Percentiles rank a stretch among this genome's conserved stretches.
These are phyloP conservation scores for Myoxocephalus aenaeus DNA, from an alignment of 2,797 vertebrate genomes.

Conservation along the genomic window DNA sequence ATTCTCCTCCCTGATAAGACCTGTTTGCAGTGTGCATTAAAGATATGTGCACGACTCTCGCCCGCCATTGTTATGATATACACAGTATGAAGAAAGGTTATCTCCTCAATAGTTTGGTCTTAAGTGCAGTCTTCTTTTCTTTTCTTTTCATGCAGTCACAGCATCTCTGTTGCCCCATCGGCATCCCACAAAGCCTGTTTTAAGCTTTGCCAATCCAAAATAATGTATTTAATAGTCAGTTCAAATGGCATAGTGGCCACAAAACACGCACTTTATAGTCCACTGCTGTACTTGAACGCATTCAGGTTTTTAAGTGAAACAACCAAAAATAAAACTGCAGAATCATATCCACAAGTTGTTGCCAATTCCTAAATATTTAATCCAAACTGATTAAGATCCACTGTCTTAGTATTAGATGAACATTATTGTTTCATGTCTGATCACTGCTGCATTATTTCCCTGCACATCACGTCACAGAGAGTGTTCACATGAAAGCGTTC, in stretches of 20 bases:
- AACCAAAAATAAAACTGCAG: slow-evolving; percentile 45
- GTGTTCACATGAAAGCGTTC: slow-evolving; percentile 5
- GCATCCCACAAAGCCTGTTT: slow-evolving; percentile 36
- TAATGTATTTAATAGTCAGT: slow-evolving; percentile 36
- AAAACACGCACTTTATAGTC: slow-evolving; percentile 57
- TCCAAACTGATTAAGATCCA: slow-evolving; percentile 14
- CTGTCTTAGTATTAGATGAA: background rate
- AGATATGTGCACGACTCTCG: slow-evolving; percentile 30
- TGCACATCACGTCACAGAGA: background rate
- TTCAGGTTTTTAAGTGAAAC: slow-evolving; percentile 55
- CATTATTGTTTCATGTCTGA: background rate
- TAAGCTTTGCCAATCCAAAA: slow-evolving; percentile 49
- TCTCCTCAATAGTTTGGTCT: slow-evolving; percentile 47
- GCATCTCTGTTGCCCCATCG: slow-evolving; percentile 42
- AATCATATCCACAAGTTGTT: slow-evolving; percentile 12
- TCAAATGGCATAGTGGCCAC: slow-evolving; percentile 40
- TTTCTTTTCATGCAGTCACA: slow-evolving; percentile 36
- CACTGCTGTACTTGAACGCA: slow-evolving; percentile 46
- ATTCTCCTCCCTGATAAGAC: slow-evolving; percentile 69
- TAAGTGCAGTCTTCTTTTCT: slow-evolving; percentile 47
- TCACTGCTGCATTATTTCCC: background rate
- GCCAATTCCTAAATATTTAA: slow-evolving; percentile 33
- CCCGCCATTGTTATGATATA: slow-evolving; percentile 31
- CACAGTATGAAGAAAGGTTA: slow-evolving; percentile 39
- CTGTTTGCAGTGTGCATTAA: slow-evolving; percentile 55